Base-by-base conservation (phyloP, 1,140 invertebrate genomes). In the Melipona quadrifasciata region DNA sequence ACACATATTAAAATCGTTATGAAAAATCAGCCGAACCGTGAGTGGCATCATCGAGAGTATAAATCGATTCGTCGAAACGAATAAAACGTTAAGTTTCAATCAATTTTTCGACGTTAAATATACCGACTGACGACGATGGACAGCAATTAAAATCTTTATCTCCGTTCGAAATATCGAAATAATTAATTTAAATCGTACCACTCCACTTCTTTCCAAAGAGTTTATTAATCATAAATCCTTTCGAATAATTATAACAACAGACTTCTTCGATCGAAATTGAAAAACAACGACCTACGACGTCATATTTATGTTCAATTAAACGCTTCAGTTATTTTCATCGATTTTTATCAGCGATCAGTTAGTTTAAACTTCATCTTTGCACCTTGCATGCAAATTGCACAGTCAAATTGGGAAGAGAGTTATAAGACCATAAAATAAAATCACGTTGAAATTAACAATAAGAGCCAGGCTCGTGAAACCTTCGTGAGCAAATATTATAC, bases 81-180 rank as follows among this genome's bases (percentile, higher is more conserved):
- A 73, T 16, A 10, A 74, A 74, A 19, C 19, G n/a, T 11, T 16
- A 27, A 64, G 8, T 24, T 47, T 47, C 39, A 57, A 11, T 39
- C 19, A 14, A 77, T 77, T 77, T 76, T 61, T 77, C 57, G 14
- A 61, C 24, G 34, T 31, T 53, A 31, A 71, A 73, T 12, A n/a
- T 14, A 31, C 27, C 1, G 51, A 21, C 12, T 11, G 24, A 61
- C 21, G 21, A 11, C 21, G 12, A 11, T 19, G 16, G 11, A n/a
- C 21, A 53, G 47, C 14, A 53, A 67, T 67, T 65, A 14, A 70
- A 70, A 58, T 39, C 24, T 70, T 80, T 58, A 39, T 57, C 21
- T 55, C 10, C 24, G 78, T 27, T 47, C 21, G 51, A 31, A 79
- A n/a, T 34, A n/a, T 65, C 34, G 61, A 53, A 67, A 51, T 31